Evolutionary conservation across 2,888 invertebrate species (phyloP).

Genomic region (Thyatira batis): DNA sequence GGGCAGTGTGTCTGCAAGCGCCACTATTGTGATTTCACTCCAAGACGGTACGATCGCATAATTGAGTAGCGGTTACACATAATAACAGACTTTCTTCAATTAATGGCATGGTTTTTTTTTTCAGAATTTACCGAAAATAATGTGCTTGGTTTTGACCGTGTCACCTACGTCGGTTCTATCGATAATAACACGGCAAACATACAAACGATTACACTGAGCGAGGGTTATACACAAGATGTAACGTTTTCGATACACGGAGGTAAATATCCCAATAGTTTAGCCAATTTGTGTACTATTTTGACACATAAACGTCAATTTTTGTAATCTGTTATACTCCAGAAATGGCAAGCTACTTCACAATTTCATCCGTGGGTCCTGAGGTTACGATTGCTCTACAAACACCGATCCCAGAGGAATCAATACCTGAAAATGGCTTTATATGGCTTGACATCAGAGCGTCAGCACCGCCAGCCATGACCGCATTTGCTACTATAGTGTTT

Average conservation of each 20-base stretch:
- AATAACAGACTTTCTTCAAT: too few relatives aligned
- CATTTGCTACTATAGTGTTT: constrained; percentile 15
- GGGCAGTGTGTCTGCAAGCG: constrained; percentile 20
- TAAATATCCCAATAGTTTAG: constrained; percentile 9
- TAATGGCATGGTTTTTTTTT: too few relatives aligned
- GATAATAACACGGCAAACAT: constrained; percentile 19
- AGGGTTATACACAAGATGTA: constrained; percentile 32
- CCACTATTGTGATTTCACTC: constrained; percentile 33
- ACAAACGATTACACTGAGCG: constrained; percentile 29
- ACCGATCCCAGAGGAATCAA: constrained; percentile 13
- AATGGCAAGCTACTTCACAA: background rate
- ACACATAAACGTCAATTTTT: background rate
- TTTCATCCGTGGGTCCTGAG: constrained; percentile 5
- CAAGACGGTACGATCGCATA: constrained; percentile 15
- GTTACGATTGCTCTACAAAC: constrained; percentile 14
- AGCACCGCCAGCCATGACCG: constrained; percentile 1
- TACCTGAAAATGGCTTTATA: constrained; percentile 1
- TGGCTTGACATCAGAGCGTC: constrained; percentile 2
- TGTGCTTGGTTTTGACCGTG: constrained; percentile 33
- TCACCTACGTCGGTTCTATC: constrained; percentile 31
- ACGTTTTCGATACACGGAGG: constrained; percentile 34
- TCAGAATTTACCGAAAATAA: constrained; percentile 18
- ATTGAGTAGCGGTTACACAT: background rate
- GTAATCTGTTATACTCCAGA: background rate
- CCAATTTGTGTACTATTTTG: too few relatives aligned